Conservation (phyloP, 2,113 vertebrate genomes). For the Nyctereutes procyonoides region DNA sequence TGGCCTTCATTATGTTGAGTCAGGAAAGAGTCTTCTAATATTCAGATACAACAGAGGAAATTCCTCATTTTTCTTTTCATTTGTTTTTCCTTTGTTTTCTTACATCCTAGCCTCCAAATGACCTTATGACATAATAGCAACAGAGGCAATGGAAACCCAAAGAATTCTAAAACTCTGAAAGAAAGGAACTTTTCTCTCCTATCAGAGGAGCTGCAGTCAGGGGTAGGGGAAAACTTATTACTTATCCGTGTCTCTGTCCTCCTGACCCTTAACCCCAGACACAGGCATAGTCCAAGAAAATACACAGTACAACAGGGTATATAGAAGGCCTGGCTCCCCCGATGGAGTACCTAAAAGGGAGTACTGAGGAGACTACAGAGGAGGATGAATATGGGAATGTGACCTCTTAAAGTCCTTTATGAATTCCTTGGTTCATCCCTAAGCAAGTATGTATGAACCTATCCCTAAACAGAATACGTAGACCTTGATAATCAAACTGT, state of each 20-base stretch:
- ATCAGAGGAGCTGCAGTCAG: neutral
- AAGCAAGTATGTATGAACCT: neutral
- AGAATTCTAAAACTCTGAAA: neutral
- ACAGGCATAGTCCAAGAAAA: neutral
- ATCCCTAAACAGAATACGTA: neutral
- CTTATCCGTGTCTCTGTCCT: neutral
- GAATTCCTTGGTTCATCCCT: neutral
- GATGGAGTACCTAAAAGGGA: neutral
- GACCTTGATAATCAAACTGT: neutral
- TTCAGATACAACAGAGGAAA: neutral
- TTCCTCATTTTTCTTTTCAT: neutral
- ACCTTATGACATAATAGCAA: neutral
- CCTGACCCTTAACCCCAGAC: neutral
- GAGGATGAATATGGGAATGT: neutral
- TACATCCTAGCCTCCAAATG: neutral
- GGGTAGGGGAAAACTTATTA: neutral
- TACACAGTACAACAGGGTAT: neutral
- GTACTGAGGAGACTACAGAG: neutral
- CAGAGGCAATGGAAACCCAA: neutral
- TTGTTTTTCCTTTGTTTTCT: neutral
- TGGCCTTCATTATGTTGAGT: neutral
- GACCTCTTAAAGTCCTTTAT: neutral
- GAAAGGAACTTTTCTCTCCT: neutral
- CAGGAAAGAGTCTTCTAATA: neutral
- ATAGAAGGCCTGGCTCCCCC: neutral